These are phyloP conservation scores for Alectura lathami DNA, from an alignment of 2,113 vertebrate species.

Conservation along the genomic window DNA sequence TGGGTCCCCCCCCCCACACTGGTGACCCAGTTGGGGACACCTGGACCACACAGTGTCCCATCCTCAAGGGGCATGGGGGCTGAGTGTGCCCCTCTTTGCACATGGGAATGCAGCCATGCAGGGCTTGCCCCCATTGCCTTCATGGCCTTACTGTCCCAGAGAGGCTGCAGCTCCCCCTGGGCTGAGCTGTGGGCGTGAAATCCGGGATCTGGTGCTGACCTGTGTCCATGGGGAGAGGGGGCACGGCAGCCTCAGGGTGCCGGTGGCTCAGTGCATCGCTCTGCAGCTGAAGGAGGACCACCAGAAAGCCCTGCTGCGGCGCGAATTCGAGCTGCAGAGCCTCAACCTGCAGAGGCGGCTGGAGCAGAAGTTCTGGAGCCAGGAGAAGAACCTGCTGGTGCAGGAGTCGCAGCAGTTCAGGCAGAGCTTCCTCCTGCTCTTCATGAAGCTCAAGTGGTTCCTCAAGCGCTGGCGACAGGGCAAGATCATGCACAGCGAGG, in stretches of 20 bases:
- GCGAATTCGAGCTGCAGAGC: constrained; percentile 97
- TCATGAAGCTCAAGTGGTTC: constrained; percentile 97
- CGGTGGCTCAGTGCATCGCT: background rate
- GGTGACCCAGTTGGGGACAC: accelerated
- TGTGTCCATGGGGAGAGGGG: accelerated
- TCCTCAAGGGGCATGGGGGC: background rate
- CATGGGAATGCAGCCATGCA: background rate
- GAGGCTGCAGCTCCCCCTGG: background rate
- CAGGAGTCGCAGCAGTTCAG: constrained; percentile 96
- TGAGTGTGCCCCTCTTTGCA: background rate
- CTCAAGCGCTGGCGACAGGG: constrained; percentile 95
- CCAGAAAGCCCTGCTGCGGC: constrained; percentile 88
- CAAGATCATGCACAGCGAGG: constrained; percentile 85
- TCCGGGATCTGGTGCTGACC: background rate
- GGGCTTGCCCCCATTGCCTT: background rate
- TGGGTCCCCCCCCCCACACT: background rate
- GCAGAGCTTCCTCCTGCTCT: constrained; percentile 91
- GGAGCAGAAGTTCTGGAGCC: constrained; percentile 95
- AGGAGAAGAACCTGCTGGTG: constrained; percentile 92
- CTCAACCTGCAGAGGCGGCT: constrained; percentile 90
- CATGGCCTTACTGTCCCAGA: background rate
- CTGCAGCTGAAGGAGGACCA: constrained; percentile 91
- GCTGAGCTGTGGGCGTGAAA: background rate
- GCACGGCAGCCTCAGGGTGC: background rate
- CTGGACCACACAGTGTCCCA: background rate